phyloP scores from a whole-genome alignment of 2,797 vertebrate genomes.

The Acrossocheilus wenchowensis region DNA sequence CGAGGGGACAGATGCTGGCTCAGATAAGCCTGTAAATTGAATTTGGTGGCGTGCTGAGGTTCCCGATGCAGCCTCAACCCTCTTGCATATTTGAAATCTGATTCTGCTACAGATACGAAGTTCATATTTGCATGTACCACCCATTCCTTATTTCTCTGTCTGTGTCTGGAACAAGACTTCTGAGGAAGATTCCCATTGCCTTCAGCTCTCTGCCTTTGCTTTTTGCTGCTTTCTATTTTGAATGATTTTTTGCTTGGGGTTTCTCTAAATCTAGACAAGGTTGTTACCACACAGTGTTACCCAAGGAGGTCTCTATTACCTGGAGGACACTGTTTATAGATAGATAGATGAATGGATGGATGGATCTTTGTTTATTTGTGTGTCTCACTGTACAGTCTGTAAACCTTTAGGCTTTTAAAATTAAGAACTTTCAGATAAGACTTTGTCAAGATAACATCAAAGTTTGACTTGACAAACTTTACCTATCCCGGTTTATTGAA shows the following conservation, averaged over 20 bases:
- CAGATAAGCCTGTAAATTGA: slow-evolving; percentile 62
- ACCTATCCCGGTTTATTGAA: not conserved
- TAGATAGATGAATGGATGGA: not conserved
- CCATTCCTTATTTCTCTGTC: slow-evolving; percentile 8
- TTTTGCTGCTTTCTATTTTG: slow-evolving; percentile 18
- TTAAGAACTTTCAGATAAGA: not conserved
- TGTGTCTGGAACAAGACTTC: slow-evolving; percentile 19
- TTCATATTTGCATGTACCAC: slow-evolving; percentile 65
- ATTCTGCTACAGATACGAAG: slow-evolving; percentile 56
- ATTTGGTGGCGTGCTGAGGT: slow-evolving; percentile 50
- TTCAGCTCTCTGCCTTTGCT: not conserved
- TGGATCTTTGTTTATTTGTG: not conserved
- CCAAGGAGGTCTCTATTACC: not conserved
- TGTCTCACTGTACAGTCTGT: not conserved
- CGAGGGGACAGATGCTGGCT: slow-evolving; percentile 53
- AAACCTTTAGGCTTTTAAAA: not conserved
- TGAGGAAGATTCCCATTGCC: not conserved
- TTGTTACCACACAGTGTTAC: slow-evolving; percentile 1
- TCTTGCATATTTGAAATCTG: slow-evolving; percentile 36
- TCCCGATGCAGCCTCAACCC: slow-evolving; percentile 21
- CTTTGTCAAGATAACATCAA: too few species aligned
- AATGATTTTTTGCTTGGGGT: not conserved
- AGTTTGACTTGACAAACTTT: not conserved
- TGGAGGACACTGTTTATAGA: not conserved
- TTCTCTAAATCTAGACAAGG: not conserved